Base-by-base conservation (phyloP, 2,113 vertebrate species). In the Romanogobio albipinnatus region DNA sequence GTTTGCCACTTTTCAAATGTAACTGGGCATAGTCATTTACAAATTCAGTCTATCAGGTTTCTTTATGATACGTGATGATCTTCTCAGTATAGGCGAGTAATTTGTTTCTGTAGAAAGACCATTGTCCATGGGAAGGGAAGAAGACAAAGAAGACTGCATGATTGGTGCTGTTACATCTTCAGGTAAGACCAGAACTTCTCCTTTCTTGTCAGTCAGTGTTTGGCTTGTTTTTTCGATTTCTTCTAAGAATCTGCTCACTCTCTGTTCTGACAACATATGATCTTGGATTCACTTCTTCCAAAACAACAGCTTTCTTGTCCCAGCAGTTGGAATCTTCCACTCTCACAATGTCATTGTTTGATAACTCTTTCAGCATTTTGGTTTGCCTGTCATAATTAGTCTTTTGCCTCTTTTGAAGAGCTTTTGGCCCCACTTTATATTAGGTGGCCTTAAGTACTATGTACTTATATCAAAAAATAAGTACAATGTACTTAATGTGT, bases 201-300 rank as follows among this genome's bases (percentile, higher is more conserved):
- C 1, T 64, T 29, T 15, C 26, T 29, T 64, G 61, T 70, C 66
- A 70, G n/a, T 1, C 4, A 56, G 10, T 77, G 36, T 64, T 19
- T 24, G 58, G 17, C 24, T n/a, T 10, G 64, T 71, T 39, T 82
- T 75, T 74, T 85, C 4, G 75, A 83, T 85, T 85, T 29, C 80
- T 78, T 15, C 51, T 45, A 4, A 78, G 43, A 29, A 82, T 43
- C n/a, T 82, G 78, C 15, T 73, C 49, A 53, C 80, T 74, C 22
- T 83, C 39, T 47, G 49, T 85, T 76, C 51, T 68, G 4, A 62
- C 43, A 3, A 24, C 62, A 70, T 77, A 78, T 51, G 79, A 83
- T 26, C 85, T 86, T 43, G 43, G 71, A 82, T 26, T 43, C 36
- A 83, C 73, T 61, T 86, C 80, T 73, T 83, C 70, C 29, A 78